These are phyloP conservation scores for Hepsetus odoe DNA, from an alignment of 2,113 vertebrate genomes.

Conservation along the genomic window DNA sequence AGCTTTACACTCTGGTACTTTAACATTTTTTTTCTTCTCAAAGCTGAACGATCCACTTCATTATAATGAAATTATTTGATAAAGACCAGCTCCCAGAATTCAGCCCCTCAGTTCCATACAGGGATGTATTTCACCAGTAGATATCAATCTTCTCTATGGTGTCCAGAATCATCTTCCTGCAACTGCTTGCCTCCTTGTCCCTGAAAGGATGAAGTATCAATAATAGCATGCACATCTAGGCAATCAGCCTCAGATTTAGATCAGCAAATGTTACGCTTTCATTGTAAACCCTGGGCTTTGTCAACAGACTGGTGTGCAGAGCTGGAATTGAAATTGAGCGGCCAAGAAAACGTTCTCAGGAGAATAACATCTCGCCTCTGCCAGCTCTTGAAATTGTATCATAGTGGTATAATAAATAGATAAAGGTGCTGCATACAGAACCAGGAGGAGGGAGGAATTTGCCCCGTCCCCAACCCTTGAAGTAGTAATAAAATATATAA, in stretches of 20 bases:
- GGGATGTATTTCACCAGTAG: slow-evolving; percentile 42
- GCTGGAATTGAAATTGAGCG: slow-evolving; percentile 15
- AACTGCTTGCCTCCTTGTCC: slow-evolving; percentile 11
- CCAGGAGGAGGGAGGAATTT: too few species aligned
- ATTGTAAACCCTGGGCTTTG: slow-evolving; percentile 26
- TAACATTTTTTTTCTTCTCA: neutral
- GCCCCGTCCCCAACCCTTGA: too few species aligned
- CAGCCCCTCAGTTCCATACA: neutral
- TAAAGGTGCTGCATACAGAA: neutral
- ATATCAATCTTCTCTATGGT: slow-evolving; percentile 36
- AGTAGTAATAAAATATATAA: too few species aligned
- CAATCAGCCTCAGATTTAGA: slow-evolving; percentile 48
- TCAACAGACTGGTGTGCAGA: neutral
- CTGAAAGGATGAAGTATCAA: slow-evolving; percentile 40
- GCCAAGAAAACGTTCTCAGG: neutral
- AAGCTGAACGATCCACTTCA: neutral
- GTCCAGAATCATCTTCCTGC: slow-evolving; percentile 28
- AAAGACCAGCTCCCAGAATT: slow-evolving; percentile 8
- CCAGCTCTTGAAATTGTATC: slow-evolving; percentile 18
- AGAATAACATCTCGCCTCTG: slow-evolving; percentile 6
- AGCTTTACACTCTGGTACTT: neutral
- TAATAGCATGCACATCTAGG: slow-evolving; percentile 28
- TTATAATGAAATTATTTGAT: slow-evolving; percentile 37
- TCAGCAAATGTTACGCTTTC: slow-evolving; percentile 21
- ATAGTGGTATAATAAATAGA: slow-evolving; percentile 12